Evolutionary conservation across 2,113 vertebrate genomes (phyloP).

Genomic region (Montifringilla adamsi): DNA sequence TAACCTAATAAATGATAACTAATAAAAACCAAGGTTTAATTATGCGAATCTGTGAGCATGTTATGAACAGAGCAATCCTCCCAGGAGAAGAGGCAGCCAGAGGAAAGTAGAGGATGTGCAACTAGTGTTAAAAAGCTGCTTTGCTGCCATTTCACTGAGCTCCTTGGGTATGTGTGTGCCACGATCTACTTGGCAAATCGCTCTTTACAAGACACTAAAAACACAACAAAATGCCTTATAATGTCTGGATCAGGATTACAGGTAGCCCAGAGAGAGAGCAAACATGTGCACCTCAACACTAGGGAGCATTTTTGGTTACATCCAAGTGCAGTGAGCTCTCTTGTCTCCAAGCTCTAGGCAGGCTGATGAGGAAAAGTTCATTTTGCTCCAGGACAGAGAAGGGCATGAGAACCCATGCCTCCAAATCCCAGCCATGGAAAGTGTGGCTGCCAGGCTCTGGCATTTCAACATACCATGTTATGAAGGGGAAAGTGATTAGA

Average conservation of each 20-base stretch:
- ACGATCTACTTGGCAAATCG: background rate
- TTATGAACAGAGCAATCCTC: background rate
- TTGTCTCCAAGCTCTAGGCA: background rate
- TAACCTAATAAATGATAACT: conserved; percentile 3
- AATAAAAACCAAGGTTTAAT: background rate
- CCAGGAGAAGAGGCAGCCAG: background rate
- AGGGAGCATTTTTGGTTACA: background rate
- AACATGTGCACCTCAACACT: background rate
- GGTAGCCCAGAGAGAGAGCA: background rate
- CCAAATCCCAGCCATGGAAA: background rate
- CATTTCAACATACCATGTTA: background rate
- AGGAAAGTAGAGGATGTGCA: background rate
- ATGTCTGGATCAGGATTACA: background rate
- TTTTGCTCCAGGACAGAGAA: background rate
- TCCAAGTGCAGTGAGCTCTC: background rate
- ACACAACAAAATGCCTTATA: background rate
- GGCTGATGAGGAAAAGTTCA: background rate
- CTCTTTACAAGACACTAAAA: background rate
- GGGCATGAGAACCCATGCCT: background rate
- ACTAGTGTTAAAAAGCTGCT: background rate
- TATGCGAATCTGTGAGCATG: background rate
- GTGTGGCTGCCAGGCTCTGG: background rate
- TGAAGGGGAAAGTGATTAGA: background rate
- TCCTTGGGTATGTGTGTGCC: background rate
- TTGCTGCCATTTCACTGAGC: background rate